Evolutionary conservation across 2,888 invertebrate genomes (phyloP), one percentile per base, ranked within the genome.

Genomic region (Hetaerina titia): DNA sequence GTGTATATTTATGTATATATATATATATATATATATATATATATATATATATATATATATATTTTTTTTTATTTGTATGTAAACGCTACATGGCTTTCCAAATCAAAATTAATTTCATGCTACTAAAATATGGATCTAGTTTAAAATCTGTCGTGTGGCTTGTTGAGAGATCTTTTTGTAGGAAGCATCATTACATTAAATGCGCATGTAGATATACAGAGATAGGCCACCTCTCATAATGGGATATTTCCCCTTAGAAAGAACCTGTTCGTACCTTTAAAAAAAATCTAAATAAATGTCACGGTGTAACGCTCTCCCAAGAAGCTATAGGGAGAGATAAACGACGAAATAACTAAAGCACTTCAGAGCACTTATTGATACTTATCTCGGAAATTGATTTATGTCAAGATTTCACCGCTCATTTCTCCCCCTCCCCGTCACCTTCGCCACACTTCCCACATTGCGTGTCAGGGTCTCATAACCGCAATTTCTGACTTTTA

Each of bases 391-490:
- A 45, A 92, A 92, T 69, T 92, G 92, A 92, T 92, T 92, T 74
- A 92, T 92, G 92, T 74, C 64, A 92, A 69, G 92, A 92, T 92
- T 92, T 92, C 92, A 57, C 56, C 92, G 8, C 69, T 19, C 74
- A 92, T 92, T 92, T 63, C 90, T 89, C 31, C 25, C 17, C 11
- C 57, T 63, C 92, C 74, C 92, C n/a, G 0, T 2, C 56, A 31
- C n/a, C 22, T n/a, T 69, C 45, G 92, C 25, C 92, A 92, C 92
- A 69, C 92, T 92, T 92, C 64, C 60, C 69, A 56, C 64, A 22
- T 92, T 22, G 92, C 92, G 92, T 92, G 92, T 92, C 92, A 74
- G n/a, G 92, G 31, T 69, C 92, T 92, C 92, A 92, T 92, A 92
- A 92, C 92, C 17, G 92, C 92, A 81, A 81, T 69, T 64, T 92